Evolutionary conservation across 2,113 vertebrate genomes (phyloP), one percentile per base, ranked within the genome.

Genomic region (Podarcis muralis): DNA sequence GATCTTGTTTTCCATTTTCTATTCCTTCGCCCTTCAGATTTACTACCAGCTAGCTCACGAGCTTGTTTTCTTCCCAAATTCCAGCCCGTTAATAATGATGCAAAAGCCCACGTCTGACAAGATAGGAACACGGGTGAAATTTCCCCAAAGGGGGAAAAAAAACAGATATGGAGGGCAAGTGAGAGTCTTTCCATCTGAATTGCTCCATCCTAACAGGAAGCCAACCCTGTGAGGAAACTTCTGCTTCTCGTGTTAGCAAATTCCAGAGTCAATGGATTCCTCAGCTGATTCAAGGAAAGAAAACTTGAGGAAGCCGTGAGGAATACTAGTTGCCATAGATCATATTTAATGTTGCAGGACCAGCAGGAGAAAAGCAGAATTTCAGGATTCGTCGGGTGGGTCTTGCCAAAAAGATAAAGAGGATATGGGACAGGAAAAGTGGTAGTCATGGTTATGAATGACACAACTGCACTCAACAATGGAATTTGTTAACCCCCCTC

Each of bases 161-260:
- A 90, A 89, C n/a, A 91, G 92, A 92, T 40, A 76, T 30, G 87
- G 91, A 93, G 30, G 20, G 18, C 30, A 53, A 90, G 59, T 37
- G 8, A 89, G 86, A 88, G 48, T 90, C 0, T 43, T 89, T 87
- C 53, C 40, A 79, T 81, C 40, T 68, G 40, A 90, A 93, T 77
- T 0, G 2, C 2, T 85, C 62, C 0, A 0, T 23, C 71, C 22
- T 4, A 68, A 0, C 79, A 22, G 32, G 40, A 89, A 92, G 40
- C 20, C 22, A 88, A 35, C 0, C 3, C 35, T 43, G 66, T 66
- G 80, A 85, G 57, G 77, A 87, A 92, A 87, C 81, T 72, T 84
- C 88, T 93, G 35, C 0, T 89, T 90, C 86, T 86, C 0, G 0
- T 81, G 92, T 93, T 84, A 92, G 16, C 1, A 4, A 77, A 68